These are phyloP conservation scores for Pocillopora meandrina DNA, from an alignment of 92 coral and sea anemone genomes.

Conservation along the genomic window DNA sequence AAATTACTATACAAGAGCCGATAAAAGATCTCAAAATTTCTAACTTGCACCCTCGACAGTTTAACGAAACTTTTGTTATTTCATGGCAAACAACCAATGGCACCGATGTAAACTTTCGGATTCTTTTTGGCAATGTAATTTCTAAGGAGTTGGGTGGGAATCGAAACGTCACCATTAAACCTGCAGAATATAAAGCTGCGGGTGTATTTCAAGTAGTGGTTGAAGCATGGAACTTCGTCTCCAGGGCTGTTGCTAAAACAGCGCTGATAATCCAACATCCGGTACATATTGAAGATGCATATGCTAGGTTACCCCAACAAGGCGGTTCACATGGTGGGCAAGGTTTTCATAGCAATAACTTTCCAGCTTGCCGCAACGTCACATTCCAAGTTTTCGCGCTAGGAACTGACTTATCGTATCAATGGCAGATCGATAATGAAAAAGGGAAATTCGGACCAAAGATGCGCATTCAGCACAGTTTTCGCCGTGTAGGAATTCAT, in stretches of 20 bases:
- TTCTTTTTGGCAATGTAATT: constrained; percentile 17
- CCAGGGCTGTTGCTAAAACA: constrained; percentile 6
- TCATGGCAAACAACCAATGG: constrained; percentile 28
- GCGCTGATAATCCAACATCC: constrained; percentile 21
- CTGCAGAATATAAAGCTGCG: constrained; percentile 4
- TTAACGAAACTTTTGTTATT: constrained; percentile 29
- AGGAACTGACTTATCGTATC: constrained; percentile 35
- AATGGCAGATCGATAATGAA: constrained; percentile 20
- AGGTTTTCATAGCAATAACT: constrained; percentile 15
- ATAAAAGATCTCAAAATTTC: constrained; percentile 11
- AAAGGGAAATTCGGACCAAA: neutral
- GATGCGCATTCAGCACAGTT: neutral
- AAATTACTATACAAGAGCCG: constrained; percentile 35
- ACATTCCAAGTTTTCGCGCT: constrained; percentile 2
- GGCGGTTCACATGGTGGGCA: constrained; percentile 11
- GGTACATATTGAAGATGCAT: constrained; percentile 19
- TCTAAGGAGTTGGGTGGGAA: neutral
- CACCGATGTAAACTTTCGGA: constrained; percentile 29
- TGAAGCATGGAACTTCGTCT: constrained; percentile 38
- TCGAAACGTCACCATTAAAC: constrained; percentile 8
- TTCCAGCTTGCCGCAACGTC: constrained; percentile 31
- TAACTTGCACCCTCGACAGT: constrained; percentile 11
- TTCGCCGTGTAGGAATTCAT: constrained; percentile 13
- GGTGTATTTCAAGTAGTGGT: constrained; percentile 23
- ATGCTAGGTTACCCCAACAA: neutral